Evolutionary conservation across 2,888 invertebrate genomes (phyloP).

Genomic region (Tetragnatha montana): DNA sequence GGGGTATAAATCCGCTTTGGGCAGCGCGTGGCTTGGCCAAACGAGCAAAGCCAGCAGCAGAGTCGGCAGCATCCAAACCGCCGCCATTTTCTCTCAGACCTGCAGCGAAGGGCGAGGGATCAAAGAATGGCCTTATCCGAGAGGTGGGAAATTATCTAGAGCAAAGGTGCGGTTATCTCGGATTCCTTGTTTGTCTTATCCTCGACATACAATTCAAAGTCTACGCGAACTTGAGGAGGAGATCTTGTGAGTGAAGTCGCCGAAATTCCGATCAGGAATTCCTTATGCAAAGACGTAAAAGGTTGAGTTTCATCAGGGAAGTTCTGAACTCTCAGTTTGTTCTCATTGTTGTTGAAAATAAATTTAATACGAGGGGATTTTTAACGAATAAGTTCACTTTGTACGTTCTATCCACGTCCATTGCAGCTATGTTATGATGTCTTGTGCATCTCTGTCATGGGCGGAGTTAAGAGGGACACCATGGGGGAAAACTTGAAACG

Average conservation of each 20-base stretch:
- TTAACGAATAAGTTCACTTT: no score
- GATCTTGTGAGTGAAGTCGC: background rate
- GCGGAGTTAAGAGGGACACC: no score
- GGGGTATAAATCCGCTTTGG: constrained; percentile 68
- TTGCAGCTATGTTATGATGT: no score
- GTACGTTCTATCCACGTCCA: no score
- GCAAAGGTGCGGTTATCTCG: constrained; percentile 61
- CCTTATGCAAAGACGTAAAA: background rate
- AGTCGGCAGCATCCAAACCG: background rate
- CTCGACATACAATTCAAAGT: constrained; percentile 65
- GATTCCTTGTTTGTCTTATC: constrained; percentile 41
- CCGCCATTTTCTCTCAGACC: constrained; percentile 47
- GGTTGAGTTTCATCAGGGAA: background rate
- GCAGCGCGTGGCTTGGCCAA: constrained; percentile 6
- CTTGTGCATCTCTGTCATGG: no score
- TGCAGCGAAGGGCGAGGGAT: background rate
- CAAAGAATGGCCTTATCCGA: constrained; percentile 52
- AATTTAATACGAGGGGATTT: no score
- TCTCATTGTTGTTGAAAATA: no score
- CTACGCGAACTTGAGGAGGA: constrained; percentile 24
- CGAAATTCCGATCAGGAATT: background rate
- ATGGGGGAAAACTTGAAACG: no score
- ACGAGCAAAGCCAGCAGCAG: background rate
- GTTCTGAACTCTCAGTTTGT: no score
- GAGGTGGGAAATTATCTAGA: constrained; percentile 26